phyloP scores from a whole-genome alignment of 37 sponge, comb jelly and placozoan species.

The Ephydatia muelleri region DNA sequence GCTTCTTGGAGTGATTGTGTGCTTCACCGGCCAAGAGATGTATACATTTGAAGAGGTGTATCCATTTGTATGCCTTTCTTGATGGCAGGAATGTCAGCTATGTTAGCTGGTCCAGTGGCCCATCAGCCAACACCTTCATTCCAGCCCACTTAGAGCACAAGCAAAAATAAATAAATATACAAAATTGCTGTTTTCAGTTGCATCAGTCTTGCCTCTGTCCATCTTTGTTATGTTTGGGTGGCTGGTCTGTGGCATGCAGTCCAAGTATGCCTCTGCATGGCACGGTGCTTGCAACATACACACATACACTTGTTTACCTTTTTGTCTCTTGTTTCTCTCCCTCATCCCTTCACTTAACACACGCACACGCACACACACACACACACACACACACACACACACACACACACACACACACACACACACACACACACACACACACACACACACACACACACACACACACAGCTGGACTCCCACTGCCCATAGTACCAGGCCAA shows the following conservation, averaged over 20 bases:
- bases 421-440: neutral
- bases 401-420: neutral
- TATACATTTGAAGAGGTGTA: neutral
- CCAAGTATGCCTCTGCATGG: no score
- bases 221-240: neutral
- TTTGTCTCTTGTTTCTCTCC: neutral
- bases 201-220: neutral
- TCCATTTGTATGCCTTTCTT: neutral
- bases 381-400: conserved; percentile 10
- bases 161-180: no score
- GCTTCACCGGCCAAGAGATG: neutral
- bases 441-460: conserved; percentile 25
- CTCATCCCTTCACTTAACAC: neutral
- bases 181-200: no score
- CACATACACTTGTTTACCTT: neutral
- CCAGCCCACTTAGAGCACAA: neutral
- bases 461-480: conserved; percentile 51
- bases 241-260: neutral
- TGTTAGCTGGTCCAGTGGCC: neutral
- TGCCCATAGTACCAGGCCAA: conserved; percentile 45
- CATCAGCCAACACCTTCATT: neutral
- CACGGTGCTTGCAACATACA: neutral
- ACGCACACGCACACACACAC: neutral
- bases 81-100: neutral
- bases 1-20: neutral